Evolutionary conservation across 2,797 vertebrate genomes (phyloP).

Genomic region (Muraenolepis orangiensis): DNA sequence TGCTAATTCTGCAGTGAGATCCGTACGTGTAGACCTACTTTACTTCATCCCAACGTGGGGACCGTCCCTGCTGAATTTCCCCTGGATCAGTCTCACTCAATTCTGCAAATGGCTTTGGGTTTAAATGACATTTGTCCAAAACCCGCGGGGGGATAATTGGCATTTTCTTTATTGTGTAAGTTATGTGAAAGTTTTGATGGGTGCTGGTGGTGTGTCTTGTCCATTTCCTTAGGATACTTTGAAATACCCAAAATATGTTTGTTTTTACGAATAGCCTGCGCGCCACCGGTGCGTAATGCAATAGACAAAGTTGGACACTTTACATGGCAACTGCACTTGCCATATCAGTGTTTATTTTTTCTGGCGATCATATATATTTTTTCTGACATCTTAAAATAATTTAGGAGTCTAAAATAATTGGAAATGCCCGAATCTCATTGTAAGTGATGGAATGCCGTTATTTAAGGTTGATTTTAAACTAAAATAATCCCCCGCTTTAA

Average conservation of each 20-base stretch:
- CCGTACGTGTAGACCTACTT: constrained; percentile 28
- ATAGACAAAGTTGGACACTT: neutral
- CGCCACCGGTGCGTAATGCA: constrained; percentile 3
- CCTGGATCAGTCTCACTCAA: constrained; percentile 39
- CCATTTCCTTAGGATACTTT: neutral
- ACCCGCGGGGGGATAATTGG: constrained; percentile 12
- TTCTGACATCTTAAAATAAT: neutral
- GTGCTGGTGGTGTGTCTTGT: neutral
- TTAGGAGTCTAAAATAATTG: neutral
- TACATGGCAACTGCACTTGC: neutral
- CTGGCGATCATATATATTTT: neutral
- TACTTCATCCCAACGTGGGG: constrained; percentile 56
- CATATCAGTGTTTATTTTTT: neutral
- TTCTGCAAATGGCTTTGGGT: constrained; percentile 19
- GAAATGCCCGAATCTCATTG: neutral
- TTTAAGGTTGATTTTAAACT: neutral
- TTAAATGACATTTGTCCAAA: constrained; percentile 34
- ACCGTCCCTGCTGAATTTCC: constrained; percentile 47
- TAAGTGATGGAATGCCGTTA: neutral
- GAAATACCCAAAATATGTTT: neutral
- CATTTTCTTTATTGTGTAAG: neutral
- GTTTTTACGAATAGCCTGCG: neutral
- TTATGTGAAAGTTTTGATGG: constrained; percentile 8
- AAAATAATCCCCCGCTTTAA: neutral
- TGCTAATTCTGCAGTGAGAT: constrained; percentile 47